These are phyloP conservation scores for Chloroceryle amazona DNA, from an alignment of 2,797 vertebrate species.

Conservation along the genomic window DNA sequence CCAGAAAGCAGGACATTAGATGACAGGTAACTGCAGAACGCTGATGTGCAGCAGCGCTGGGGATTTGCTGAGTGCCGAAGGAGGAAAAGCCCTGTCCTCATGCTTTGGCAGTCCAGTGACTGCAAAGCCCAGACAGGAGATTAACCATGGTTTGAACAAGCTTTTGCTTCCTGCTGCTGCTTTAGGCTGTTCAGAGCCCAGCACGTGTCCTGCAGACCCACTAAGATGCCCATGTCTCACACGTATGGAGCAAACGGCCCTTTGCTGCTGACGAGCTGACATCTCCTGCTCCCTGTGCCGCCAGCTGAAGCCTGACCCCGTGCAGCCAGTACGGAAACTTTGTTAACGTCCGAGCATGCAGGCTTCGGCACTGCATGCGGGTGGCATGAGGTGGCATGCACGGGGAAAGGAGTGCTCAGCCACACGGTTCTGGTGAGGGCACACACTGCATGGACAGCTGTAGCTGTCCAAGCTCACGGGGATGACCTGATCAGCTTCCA, in stretches of 20 bases:
- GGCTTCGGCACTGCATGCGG: rapidly evolving
- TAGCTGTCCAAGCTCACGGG: neutral
- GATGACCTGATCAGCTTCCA: neutral
- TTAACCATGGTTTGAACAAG: neutral
- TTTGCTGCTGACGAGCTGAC: neutral
- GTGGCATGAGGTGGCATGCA: rapidly evolving
- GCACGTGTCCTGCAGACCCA: neutral
- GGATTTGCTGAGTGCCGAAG: rapidly evolving
- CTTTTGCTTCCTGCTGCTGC: neutral
- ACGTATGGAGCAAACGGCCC: rapidly evolving
- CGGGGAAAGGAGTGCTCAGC: rapidly evolving
- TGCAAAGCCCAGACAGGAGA: neutral
- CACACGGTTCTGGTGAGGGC: rapidly evolving
- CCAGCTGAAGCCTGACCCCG: neutral
- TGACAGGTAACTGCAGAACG: rapidly evolving
- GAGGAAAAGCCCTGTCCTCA: neutral
- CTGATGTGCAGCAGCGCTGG: rapidly evolving
- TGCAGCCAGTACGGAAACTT: neutral
- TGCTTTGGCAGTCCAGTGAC: rapidly evolving
- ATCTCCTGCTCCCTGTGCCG: rapidly evolving
- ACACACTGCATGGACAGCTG: neutral
- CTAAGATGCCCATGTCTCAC: rapidly evolving
- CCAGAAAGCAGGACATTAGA: neutral
- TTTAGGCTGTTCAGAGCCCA: neutral
- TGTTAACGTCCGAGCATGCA: rapidly evolving